Percentiles rank a stretch among this genome's conserved stretches.
These are phyloP conservation scores for Orius laevigatus DNA, from an alignment of 1,140 invertebrate species.

Conservation along the genomic window DNA sequence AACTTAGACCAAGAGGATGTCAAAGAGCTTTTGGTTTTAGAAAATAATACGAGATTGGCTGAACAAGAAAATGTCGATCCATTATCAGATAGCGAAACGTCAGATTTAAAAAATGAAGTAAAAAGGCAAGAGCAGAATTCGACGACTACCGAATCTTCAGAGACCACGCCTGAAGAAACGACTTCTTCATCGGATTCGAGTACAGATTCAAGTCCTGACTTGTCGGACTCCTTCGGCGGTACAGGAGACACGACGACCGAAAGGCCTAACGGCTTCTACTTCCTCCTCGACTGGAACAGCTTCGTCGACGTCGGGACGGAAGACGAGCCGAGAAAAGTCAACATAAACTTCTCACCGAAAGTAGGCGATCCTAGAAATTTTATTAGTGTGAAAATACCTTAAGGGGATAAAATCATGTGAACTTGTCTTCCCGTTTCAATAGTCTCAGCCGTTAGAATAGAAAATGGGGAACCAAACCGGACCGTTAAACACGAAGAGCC, in stretches of 20 bases:
- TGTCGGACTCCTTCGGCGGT: conserved; percentile 62
- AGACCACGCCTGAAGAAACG: conserved; percentile 6
- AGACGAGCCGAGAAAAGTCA: conserved; percentile 48
- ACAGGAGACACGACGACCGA: conserved; percentile 30
- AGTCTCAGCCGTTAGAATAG: no score
- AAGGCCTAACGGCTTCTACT: conserved; percentile 59
- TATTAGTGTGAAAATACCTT: conserved; percentile 40
- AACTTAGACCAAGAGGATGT: conserved; percentile 24
- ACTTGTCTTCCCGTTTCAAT: no score
- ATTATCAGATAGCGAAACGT: no score
- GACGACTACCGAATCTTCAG: neutral
- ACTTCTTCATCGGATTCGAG: conserved; percentile 24
- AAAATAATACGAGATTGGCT: conserved; percentile 23
- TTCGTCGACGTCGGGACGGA: conserved; percentile 57
- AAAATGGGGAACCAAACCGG: no score
- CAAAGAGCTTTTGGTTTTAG: conserved; percentile 23
- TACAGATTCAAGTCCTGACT: conserved; percentile 30
- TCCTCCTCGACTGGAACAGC: conserved; percentile 67
- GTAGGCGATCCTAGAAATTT: conserved; percentile 60
- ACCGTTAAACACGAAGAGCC: no score
- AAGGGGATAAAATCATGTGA: no score
- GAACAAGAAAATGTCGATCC: conserved; percentile 14
- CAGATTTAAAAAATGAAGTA: no score
- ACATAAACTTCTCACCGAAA: conserved; percentile 60
- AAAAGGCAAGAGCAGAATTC: no score